A percentile compares a stretch with the other conserved stretches of the same genome.
These are phyloP conservation scores for Odontocolon sp. DNA, from an alignment of 2,888 invertebrate species.

Conservation along the genomic window DNA sequence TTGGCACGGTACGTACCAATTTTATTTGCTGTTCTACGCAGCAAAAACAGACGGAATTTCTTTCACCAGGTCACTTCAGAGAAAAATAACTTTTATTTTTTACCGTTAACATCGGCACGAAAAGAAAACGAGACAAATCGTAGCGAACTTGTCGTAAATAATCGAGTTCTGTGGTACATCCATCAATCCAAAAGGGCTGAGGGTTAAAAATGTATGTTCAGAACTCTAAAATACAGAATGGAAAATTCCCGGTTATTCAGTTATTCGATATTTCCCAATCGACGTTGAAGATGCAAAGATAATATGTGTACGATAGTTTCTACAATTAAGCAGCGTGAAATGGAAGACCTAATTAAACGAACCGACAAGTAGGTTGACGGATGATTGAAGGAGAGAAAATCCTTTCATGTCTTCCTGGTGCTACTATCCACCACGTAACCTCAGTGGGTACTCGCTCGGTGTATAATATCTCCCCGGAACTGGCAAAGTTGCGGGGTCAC, in stretches of 20 bases:
- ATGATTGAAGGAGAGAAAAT: slow-evolving; percentile 20
- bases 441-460: slow-evolving; percentile 3
- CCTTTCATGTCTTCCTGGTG: slow-evolving; percentile 27
- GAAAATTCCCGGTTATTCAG: background rate
- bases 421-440: slow-evolving; percentile 16
- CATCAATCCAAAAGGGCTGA: too few relatives aligned
- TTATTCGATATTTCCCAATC: background rate
- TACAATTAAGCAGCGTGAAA: background rate
- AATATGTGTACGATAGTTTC: background rate
- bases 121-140: background rate
- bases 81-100: slow-evolving; percentile 47
- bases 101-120: slow-evolving; percentile 51
- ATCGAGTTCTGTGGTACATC: background rate
- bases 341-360: background rate
- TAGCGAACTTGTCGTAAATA: slow-evolving; percentile 45
- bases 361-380: slow-evolving; percentile 9
- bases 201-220: too few relatives aligned
- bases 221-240: too few relatives aligned
- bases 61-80: background rate
- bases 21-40: background rate
- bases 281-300: background rate
- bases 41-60: background rate
- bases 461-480: slow-evolving; percentile 37
- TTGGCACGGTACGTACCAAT: background rate
- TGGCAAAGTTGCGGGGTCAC: slow-evolving; percentile 65